Base-by-base conservation (phyloP, 2,888 invertebrate species). In the Xestia rhomboidea region DNA sequence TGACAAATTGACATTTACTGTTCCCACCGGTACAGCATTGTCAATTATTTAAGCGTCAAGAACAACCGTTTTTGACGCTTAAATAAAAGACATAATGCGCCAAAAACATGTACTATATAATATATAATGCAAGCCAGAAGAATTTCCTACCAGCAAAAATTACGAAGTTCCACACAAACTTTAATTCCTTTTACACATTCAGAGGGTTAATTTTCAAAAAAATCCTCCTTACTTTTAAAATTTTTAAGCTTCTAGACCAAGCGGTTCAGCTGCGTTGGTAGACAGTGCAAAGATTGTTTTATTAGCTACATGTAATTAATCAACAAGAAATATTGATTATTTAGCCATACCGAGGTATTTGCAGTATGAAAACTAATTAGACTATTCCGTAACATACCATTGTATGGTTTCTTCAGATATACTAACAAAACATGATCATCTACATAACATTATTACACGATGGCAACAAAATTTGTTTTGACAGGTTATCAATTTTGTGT, bases 1-100 rank as follows among this genome's bases (percentile, higher is more conserved):
- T 84, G 79, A 84, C 84, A 84, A 86, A 72, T n/a, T 21, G 68
- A 1, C n/a, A n/a, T n/a, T n/a, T n/a, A n/a, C n/a, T 34, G 34
- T 34, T 2, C 34, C 34, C 38, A 66, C 79, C 44, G 62, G 64
- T 72, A n/a, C n/a, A n/a, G n/a, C n/a, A n/a, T n/a, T n/a, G n/a
- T n/a, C n/a, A n/a, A n/a, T n/a, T n/a, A n/a, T n/a, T n/a, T n/a
- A n/a, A n/a, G n/a, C n/a, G n/a, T n/a, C n/a, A n/a, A n/a, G n/a
- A n/a, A n/a, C n/a, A n/a, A n/a, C n/a, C 44, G 57, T 54, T 57
- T 71, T 74, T 86, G 68, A 44, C n/a, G 54, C 66, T 62, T 69
- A 74, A 83, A 57, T 74, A 67, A 74, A 73, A 63, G 67, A 21
- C 27, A 49, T 63, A 21, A 86, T 41, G 66, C 66, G 66, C 57